Percentiles rank a stretch among this genome's conserved stretches.
phyloP scores from a whole-genome alignment of 2,888 invertebrate genomes.

The Perizoma affinitatum region DNA sequence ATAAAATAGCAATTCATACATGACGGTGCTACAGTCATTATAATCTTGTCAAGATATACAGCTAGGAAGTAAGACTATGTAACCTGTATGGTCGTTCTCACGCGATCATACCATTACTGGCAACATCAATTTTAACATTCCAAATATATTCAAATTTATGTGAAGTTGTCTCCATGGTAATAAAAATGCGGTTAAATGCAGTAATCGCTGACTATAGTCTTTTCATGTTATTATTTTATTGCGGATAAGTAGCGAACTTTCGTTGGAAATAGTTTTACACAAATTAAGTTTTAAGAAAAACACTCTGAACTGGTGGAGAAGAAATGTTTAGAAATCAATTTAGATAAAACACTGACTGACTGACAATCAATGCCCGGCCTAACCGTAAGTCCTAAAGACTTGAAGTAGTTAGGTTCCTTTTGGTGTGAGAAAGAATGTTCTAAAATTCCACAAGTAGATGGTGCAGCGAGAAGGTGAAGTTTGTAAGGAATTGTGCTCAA shows the following conservation, averaged over 20 bases:
- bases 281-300: too few relatives aligned
- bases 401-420: too few relatives aligned
- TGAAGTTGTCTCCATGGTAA: not conserved
- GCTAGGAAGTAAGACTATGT: conserved; percentile 9
- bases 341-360: too few relatives aligned
- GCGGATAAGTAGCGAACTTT: not conserved
- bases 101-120: conserved; percentile 15
- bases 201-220: not conserved
- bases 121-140: not conserved
- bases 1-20: not conserved
- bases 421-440: too few relatives aligned
- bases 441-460: too few relatives aligned
- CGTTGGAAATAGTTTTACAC: not conserved
- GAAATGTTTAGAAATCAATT: too few relatives aligned
- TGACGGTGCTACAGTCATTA: not conserved
- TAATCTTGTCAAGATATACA: conserved; percentile 2
- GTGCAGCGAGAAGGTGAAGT: too few relatives aligned
- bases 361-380: too few relatives aligned
- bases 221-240: conserved; percentile 7
- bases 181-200: conserved; percentile 4
- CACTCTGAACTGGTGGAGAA: too few relatives aligned
- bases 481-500: too few relatives aligned
- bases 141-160: too few relatives aligned
- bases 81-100: conserved; percentile 8
- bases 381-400: too few relatives aligned